phyloP scores from a whole-genome alignment of 2,888 invertebrate genomes.

The Bombylius major region DNA sequence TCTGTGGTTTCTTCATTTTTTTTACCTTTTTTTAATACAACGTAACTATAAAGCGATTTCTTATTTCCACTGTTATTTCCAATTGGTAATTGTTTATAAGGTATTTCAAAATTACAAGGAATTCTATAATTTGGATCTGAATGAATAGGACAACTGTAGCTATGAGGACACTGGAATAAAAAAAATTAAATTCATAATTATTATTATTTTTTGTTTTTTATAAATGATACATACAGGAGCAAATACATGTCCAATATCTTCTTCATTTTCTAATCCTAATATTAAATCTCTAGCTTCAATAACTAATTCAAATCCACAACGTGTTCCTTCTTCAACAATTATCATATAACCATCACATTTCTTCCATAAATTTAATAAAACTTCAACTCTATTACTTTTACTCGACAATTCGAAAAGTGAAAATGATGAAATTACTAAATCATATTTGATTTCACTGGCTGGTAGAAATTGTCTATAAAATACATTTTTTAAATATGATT shows the following conservation, averaged over 20 bases:
- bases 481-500: conserved; percentile 45
- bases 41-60: conserved; percentile 59
- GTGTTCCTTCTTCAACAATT: conserved; percentile 72
- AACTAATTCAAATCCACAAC: conserved; percentile 66
- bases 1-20: conserved; percentile 37
- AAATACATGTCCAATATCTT: conserved; percentile 47
- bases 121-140: conserved; percentile 41
- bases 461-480: conserved; percentile 76
- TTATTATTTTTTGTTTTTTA: background rate
- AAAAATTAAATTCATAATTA: conserved; percentile 6
- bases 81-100: conserved; percentile 46
- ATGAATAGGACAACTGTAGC: conserved; percentile 58
- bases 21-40: conserved; percentile 66
- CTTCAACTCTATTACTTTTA: conserved; percentile 50
- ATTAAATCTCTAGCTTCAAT: conserved; percentile 78
- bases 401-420: conserved; percentile 68
- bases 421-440: conserved; percentile 69
- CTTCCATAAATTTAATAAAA: conserved; percentile 68
- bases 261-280: conserved; percentile 38
- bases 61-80: conserved; percentile 31
- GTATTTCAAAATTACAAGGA: conserved; percentile 66
- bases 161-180: conserved; percentile 64
- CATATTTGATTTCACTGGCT: conserved; percentile 49
- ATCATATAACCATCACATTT: conserved; percentile 73
- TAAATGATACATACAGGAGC: conserved; percentile 52